These are phyloP conservation scores for Melanotaenia duboulayi DNA, from an alignment of 2,113 vertebrate genomes.

Conservation along the genomic window DNA sequence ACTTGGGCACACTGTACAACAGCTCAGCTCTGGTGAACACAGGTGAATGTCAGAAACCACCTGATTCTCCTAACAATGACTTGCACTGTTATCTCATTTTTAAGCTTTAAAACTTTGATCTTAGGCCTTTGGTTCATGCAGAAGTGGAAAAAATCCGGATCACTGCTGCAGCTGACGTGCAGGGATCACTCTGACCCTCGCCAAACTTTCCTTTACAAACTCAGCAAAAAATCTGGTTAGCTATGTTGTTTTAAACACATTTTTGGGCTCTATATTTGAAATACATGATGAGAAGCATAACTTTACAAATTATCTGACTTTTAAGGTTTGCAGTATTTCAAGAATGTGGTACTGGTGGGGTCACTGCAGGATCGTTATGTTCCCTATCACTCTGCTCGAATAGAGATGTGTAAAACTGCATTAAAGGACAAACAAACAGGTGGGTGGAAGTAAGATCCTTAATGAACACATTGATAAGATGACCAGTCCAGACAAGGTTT, in stretches of 20 bases:
- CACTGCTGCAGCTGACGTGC: slow-evolving; percentile 94
- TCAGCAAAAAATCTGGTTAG: slow-evolving; percentile 97
- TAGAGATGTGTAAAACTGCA: slow-evolving; percentile 99
- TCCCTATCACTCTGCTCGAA: slow-evolving; percentile 97
- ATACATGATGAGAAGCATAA: slow-evolving; percentile 9
- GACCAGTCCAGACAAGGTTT: not conserved
- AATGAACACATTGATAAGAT: not conserved
- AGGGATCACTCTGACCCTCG: slow-evolving; percentile 97
- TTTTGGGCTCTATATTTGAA: not conserved
- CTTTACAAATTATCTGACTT: slow-evolving; percentile 2
- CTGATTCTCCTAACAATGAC: not conserved
- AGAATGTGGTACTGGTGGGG: slow-evolving; percentile 95
- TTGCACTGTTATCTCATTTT: not conserved
- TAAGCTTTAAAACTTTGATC: not conserved
- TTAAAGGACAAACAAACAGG: slow-evolving; percentile 99
- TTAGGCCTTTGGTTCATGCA: slow-evolving; percentile 99
- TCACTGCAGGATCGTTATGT: slow-evolving; percentile 98
- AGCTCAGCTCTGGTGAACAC: slow-evolving; percentile 98
- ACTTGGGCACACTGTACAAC: slow-evolving; percentile 98
- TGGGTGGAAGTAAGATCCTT: slow-evolving; percentile 67
- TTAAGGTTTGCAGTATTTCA: slow-evolving; percentile 96
- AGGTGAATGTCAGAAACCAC: slow-evolving; percentile 78
- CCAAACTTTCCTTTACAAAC: slow-evolving; percentile 98
- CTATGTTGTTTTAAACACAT: not conserved
- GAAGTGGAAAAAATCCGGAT: slow-evolving; percentile 99